Base-by-base conservation (phyloP, 2,113 vertebrate species). In the Cavia aperea region DNA sequence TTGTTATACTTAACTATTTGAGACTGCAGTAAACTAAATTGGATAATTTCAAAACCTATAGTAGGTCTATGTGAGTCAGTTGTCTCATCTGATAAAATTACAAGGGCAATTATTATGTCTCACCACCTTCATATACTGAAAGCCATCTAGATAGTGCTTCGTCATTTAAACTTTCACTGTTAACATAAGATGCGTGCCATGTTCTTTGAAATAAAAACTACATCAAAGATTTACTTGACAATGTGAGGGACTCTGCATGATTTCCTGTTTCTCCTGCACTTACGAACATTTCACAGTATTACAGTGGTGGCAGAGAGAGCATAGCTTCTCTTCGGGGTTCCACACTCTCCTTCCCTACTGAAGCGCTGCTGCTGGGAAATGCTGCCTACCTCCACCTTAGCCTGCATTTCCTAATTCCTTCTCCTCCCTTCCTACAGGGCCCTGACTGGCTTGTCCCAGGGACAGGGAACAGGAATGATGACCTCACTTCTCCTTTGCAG, bases 201-300 rank as follows among this genome's bases (percentile, higher is more conserved):
- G 26, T 87, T 92, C 81, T 94, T 92, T 56, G 81, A 31, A 56
- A 91, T 73, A 88, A 94, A 88, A 65, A 92, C 36, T n/a, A 49
- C 29, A 89, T 60, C 70, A 88, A 82, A 89, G 46, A 18, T 91
- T 96, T 88, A 73, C 81, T 84, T 94, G 89, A 51, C 75, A 95
- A 91, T 93, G 51, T 29, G 31, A 85, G 85, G 49, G 66, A 60
- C 70, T 88, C 91, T 70, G 81, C 83, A 60, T 83, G 66, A 81
- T 93, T 85, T 63, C 65, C 84, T 33, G 14, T 62, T 89, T 93
- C 39, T 83, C 39, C 68, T 73, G 49, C 73, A 31, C n/a, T 51
- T 63, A 79, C 62, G 58, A 88, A 81, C 89, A 88, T n/a, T 89
- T 62, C 70, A 82, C 77, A 81, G 75, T 36, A n/a, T 31, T 83